These are phyloP conservation scores for Sitobion miscanthi DNA, from an alignment of 1,140 invertebrate species.

Conservation along the genomic window DNA sequence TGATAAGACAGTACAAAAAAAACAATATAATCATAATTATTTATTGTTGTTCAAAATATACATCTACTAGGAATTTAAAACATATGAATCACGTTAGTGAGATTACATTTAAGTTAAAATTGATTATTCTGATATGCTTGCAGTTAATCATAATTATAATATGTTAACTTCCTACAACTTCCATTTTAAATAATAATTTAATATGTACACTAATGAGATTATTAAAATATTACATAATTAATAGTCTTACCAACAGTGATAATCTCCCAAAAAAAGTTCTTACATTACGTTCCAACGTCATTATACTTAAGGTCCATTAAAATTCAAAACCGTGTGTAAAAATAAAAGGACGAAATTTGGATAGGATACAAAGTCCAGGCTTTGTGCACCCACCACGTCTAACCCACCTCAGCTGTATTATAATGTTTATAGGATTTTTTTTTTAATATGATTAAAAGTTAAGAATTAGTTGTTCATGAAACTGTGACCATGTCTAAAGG, in stretches of 20 bases:
- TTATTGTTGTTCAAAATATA: not conserved
- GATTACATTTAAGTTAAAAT: not conserved
- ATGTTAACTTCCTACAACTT: not conserved
- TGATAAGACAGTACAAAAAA: not conserved
- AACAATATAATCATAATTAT: not conserved
- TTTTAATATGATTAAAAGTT: not conserved
- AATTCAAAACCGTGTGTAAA: not conserved
- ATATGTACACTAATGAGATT: not conserved
- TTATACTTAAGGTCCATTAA: not conserved
- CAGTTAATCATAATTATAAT: not conserved
- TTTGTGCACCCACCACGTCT: not conserved
- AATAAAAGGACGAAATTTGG: not conserved
- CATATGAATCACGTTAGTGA: not conserved
- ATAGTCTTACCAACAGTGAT: not conserved
- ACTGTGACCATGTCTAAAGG: not conserved
- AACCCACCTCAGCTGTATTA: not conserved
- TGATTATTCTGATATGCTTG: not conserved
- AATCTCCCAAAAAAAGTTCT: not conserved
- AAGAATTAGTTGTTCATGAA: not conserved
- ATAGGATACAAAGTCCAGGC: not conserved
- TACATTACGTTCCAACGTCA: not conserved
- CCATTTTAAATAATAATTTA: constrained; percentile 3
- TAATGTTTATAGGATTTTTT: not conserved
- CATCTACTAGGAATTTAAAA: not conserved
- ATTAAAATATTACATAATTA: not conserved